Conservation (phyloP, 2,113 vertebrate species). For the Ploceus nigricollis region DNA sequence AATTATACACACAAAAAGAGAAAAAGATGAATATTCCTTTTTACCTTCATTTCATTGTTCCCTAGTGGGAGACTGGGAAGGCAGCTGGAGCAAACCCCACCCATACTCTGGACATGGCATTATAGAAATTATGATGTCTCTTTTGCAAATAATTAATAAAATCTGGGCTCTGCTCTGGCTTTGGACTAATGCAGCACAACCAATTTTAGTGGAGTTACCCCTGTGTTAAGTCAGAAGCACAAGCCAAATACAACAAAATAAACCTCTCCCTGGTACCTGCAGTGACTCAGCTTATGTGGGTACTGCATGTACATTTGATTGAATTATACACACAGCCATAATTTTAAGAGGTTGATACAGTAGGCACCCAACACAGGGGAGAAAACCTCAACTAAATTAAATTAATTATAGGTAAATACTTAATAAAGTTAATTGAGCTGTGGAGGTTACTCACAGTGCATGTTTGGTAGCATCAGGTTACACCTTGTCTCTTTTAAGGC, state of each 20-base stretch:
- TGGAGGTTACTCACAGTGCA: neutral
- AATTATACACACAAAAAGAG: neutral
- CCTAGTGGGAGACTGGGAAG: neutral
- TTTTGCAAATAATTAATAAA: neutral
- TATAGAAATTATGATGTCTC: neutral
- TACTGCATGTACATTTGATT: neutral
- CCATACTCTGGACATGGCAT: neutral
- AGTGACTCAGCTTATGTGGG: neutral
- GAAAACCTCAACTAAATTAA: slow-evolving; percentile 17
- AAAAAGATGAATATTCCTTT: neutral
- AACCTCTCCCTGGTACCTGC: neutral
- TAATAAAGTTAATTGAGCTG: neutral
- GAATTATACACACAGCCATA: neutral
- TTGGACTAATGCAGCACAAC: neutral
- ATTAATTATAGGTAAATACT: neutral
- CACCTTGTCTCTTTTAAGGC: neutral
- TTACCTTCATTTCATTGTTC: neutral
- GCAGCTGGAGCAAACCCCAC: neutral
- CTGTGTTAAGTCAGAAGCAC: neutral
- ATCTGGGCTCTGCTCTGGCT: neutral
- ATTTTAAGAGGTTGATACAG: neutral
- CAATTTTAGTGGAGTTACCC: neutral
- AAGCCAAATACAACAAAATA: neutral
- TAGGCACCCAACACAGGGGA: neutral
- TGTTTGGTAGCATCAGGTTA: neutral